Percentiles rank a stretch among this genome's conserved stretches.
Evolutionary conservation across 2,113 vertebrate genomes (phyloP).

Genomic region (Anhinga rufa): DNA sequence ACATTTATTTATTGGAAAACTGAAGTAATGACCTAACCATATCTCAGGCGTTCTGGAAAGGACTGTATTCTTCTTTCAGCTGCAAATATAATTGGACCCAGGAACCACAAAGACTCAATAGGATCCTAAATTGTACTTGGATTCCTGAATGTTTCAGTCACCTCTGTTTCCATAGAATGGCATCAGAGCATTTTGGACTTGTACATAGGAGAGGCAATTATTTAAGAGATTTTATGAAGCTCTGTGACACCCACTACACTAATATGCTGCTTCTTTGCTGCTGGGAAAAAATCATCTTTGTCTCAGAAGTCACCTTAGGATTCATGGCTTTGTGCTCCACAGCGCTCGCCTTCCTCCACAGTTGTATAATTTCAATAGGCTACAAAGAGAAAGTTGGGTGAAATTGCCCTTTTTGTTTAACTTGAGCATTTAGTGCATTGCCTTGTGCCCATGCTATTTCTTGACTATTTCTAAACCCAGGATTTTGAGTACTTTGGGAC

Average conservation of each 20-base stretch:
- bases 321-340: not conserved
- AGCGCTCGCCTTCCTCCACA: not conserved
- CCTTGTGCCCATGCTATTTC: not conserved
- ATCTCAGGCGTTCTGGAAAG: not conserved
- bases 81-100: conserved; percentile 25
- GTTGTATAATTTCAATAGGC: not conserved
- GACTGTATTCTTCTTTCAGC: not conserved
- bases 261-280: not conserved
- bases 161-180: not conserved
- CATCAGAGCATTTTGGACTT: not conserved
- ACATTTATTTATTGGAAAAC: conserved; percentile 10
- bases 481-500: not conserved
- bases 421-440: not conserved
- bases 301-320: not conserved
- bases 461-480: not conserved
- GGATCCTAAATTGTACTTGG: conserved; percentile 14
- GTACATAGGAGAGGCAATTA: not conserved
- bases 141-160: conserved; percentile 15
- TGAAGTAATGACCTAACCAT: not conserved
- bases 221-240: not conserved
- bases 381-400: not conserved
- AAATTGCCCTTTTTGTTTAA: not conserved
- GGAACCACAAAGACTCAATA: conserved; percentile 37
- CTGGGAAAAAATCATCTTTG: not conserved
- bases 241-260: not conserved